Evolutionary conservation across 2,888 invertebrate genomes (phyloP).

Genomic region (Balanococcus diminutus): DNA sequence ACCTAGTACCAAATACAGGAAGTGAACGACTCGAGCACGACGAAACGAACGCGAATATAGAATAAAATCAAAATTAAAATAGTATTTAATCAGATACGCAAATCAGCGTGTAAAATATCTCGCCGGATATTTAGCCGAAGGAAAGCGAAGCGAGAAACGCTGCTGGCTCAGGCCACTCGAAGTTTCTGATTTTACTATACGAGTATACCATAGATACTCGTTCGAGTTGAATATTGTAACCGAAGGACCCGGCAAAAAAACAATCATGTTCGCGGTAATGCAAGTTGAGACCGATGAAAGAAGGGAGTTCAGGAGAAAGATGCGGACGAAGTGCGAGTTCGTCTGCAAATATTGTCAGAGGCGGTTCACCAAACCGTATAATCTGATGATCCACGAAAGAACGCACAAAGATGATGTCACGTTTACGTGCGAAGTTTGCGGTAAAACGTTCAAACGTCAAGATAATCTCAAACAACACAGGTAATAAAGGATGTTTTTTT

Average conservation of each 20-base stretch:
- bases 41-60: neutral
- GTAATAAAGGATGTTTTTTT: constrained; percentile 64
- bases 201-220: too few relatives aligned
- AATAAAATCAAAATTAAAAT: constrained; percentile 44
- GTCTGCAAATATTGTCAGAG: constrained; percentile 98
- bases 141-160: too few relatives aligned
- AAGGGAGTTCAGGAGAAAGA: constrained; percentile 84
- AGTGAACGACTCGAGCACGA: neutral
- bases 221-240: neutral
- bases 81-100: constrained; percentile 8
- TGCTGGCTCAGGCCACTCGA: too few relatives aligned
- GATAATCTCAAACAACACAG: constrained; percentile 95
- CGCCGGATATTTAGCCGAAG: neutral
- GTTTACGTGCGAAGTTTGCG: constrained; percentile 96
- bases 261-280: constrained; percentile 87
- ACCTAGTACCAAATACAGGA: neutral
- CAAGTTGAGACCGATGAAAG: constrained; percentile 86
- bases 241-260: neutral
- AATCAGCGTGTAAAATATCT: constrained; percentile 18
- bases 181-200: too few relatives aligned
- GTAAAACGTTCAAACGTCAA: constrained; percentile 96
- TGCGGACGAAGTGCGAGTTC: constrained; percentile 95
- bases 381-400: constrained; percentile 97
- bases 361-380: constrained; percentile 97
- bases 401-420: constrained; percentile 97